A percentile compares a stretch with the other conserved stretches of the same genome.
These are phyloP conservation scores for Clarias magur DNA, from an alignment of 2,113 vertebrate species.

Conservation along the genomic window DNA sequence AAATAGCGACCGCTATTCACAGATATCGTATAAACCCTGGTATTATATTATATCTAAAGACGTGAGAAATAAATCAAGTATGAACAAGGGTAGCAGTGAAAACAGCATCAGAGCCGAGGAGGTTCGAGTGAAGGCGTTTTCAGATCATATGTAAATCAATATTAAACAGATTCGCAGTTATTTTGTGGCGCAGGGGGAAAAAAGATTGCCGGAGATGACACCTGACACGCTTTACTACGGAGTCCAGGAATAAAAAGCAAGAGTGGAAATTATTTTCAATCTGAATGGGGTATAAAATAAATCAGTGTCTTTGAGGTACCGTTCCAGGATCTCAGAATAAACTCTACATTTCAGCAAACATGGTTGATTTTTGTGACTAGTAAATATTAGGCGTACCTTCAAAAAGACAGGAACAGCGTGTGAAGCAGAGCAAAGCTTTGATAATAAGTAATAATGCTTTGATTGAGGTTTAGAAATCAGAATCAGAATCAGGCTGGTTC, in stretches of 20 bases:
- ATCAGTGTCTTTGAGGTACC: neutral
- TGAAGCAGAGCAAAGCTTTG: neutral
- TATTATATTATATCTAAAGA: neutral
- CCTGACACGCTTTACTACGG: neutral
- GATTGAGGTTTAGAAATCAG: constrained; percentile 1
- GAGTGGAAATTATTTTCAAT: neutral
- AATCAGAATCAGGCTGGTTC: neutral
- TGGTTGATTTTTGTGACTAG: neutral
- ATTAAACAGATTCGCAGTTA: neutral
- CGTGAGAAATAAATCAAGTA: neutral
- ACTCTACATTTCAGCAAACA: neutral
- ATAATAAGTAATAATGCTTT: neutral
- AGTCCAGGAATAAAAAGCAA: neutral
- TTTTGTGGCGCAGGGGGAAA: neutral
- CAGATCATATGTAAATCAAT: neutral
- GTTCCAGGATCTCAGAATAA: neutral
- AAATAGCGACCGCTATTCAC: neutral
- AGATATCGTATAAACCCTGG: neutral
- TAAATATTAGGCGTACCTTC: neutral
- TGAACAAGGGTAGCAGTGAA: neutral
- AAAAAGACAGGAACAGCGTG: neutral
- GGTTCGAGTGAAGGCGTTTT: neutral
- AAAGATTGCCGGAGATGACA: neutral
- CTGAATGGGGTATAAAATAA: neutral
- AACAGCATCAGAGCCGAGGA: neutral